Conservation (phyloP, 2,888 invertebrate genomes). For the Pseudanteris insignis region DNA sequence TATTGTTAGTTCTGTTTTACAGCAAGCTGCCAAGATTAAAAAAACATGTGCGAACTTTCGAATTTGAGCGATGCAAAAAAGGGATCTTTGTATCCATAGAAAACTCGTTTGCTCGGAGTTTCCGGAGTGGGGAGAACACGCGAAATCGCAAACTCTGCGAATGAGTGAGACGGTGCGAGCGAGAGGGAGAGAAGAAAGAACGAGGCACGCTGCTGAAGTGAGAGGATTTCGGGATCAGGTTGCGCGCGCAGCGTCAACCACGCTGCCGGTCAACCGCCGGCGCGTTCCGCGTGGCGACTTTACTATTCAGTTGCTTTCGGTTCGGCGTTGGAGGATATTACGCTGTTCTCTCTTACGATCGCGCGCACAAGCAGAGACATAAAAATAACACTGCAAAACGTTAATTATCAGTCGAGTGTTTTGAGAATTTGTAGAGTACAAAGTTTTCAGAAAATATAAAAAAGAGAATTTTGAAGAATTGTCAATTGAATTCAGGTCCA, state of each 20-base stretch:
- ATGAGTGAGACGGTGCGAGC: background rate
- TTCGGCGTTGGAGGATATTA: slow-evolving; percentile 47
- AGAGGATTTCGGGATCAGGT: slow-evolving; percentile 33
- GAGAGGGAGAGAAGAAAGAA: slow-evolving; percentile 17
- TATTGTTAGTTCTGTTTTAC: too few relatives aligned
- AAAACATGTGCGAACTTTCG: too few relatives aligned
- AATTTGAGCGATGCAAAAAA: too few relatives aligned
- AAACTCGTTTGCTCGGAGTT: slow-evolving; percentile 34
- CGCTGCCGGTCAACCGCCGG: slow-evolving; percentile 52
- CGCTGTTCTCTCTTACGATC: slow-evolving; percentile 4
- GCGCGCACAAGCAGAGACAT: too few relatives aligned
- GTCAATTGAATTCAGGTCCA: too few relatives aligned
- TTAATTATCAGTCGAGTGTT: too few relatives aligned
- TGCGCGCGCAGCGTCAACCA: slow-evolving; percentile 60
- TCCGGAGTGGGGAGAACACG: slow-evolving; percentile 25
- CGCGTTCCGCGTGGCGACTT: slow-evolving; percentile 41
- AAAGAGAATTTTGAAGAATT: too few relatives aligned
- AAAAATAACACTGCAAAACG: too few relatives aligned
- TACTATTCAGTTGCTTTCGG: slow-evolving; percentile 56
- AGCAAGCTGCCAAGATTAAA: too few relatives aligned
- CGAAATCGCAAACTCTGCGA: slow-evolving; percentile 27
- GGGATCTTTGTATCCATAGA: slow-evolving; percentile 25
- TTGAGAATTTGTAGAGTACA: too few relatives aligned
- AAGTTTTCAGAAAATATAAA: too few relatives aligned
- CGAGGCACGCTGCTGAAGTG: slow-evolving; percentile 19